Conservation (phyloP, 37 sponge, comb jelly and placozoan genomes). For the Cliona cf. orientalis region DNA sequence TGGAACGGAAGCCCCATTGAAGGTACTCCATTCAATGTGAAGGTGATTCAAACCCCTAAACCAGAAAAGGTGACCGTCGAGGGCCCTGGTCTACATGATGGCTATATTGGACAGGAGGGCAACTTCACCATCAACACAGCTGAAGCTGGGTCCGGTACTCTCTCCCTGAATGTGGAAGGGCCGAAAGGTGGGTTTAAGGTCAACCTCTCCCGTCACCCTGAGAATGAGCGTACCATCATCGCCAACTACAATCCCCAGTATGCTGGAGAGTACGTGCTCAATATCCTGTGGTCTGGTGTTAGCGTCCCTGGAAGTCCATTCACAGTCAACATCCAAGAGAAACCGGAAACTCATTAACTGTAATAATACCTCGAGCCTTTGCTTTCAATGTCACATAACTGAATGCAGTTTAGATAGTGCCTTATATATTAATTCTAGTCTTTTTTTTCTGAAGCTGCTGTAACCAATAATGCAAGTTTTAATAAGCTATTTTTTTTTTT, state of each 20-base stretch:
- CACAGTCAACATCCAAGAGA: constrained; percentile 34
- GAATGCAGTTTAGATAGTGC: neutral
- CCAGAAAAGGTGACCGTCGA: constrained; percentile 63
- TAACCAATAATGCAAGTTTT: neutral
- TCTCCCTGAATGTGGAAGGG: constrained; percentile 73
- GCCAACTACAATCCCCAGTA: constrained; percentile 69
- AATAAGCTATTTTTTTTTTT: neutral
- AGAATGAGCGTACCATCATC: constrained; percentile 34
- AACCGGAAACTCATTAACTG: neutral
- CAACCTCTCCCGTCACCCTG: constrained; percentile 60
- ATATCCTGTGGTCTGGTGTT: constrained; percentile 69
- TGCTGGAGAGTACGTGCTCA: constrained; percentile 62
- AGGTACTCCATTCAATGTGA: constrained; percentile 77
- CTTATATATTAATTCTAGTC: neutral
- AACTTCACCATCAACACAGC: constrained; percentile 73
- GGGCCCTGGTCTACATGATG: constrained; percentile 74
- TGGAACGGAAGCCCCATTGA: constrained; percentile 47
- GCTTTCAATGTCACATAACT: neutral
- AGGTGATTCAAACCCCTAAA: constrained; percentile 43
- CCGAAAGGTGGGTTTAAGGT: constrained; percentile 74
- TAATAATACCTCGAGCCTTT: neutral
- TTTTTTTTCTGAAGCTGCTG: neutral
- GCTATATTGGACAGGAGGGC: constrained; percentile 61
- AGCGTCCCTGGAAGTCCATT: constrained; percentile 85
- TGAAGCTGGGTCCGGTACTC: constrained; percentile 75